These are phyloP conservation scores for Sinopyrophorus schimmeli DNA, from an alignment of 2,888 invertebrate species.

Conservation along the genomic window DNA sequence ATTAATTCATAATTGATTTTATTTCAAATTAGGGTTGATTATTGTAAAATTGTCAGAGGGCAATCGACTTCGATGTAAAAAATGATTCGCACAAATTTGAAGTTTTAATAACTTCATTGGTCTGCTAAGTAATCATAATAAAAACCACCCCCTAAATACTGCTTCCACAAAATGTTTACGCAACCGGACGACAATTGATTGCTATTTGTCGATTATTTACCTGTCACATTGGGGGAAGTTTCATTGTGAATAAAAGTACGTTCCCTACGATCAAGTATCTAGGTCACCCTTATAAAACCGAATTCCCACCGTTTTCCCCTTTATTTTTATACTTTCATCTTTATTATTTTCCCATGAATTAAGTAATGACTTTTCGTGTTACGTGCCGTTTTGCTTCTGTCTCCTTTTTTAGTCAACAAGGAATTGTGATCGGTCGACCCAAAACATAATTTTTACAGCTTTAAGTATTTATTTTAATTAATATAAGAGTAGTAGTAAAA, in stretches of 20 bases:
- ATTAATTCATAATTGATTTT: no score
- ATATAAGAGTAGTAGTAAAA: no score
- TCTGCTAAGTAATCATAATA: slow-evolving; percentile 10
- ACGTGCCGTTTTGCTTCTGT: no score
- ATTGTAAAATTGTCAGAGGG: no score
- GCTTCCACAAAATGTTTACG: slow-evolving; percentile 27
- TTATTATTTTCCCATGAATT: slow-evolving; percentile 11
- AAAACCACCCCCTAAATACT: slow-evolving; percentile 15
- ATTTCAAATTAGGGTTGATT: no score
- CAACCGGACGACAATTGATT: slow-evolving; percentile 26
- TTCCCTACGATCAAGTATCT: slow-evolving; percentile 18
- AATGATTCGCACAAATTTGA: not conserved
- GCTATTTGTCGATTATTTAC: slow-evolving; percentile 28
- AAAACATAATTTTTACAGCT: no score
- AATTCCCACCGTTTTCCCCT: slow-evolving; percentile 20
- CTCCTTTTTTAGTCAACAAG: no score
- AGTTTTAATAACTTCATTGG: slow-evolving; percentile 1
- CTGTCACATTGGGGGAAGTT: slow-evolving; percentile 23
- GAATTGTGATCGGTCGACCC: no score
- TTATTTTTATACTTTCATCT: slow-evolving; percentile 10
- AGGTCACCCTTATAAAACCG: slow-evolving; percentile 23
- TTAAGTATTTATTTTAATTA: no score
- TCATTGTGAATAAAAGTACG: slow-evolving; percentile 14
- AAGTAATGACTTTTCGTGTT: slow-evolving; percentile 5
- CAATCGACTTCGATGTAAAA: no score